These are phyloP conservation scores for Tillus elongatus DNA, from an alignment of 2,888 invertebrate species.

Conservation along the genomic window DNA sequence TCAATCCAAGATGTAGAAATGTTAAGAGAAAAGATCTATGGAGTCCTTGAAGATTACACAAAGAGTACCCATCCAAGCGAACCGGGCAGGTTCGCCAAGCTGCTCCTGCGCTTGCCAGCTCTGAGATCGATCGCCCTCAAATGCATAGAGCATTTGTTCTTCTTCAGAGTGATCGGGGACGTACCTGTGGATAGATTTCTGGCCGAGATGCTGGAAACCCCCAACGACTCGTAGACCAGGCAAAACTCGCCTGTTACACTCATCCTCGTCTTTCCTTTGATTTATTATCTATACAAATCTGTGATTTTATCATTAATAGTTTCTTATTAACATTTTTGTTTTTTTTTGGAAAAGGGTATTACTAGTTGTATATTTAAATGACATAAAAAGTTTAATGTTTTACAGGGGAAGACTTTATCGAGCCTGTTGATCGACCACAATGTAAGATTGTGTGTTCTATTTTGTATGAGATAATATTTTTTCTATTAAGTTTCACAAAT, in stretches of 20 bases:
- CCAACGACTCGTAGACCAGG: conserved; percentile 38
- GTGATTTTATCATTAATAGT: no score
- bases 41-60: conserved; percentile 91
- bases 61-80: conserved; percentile 80
- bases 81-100: conserved; percentile 90
- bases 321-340: background rate
- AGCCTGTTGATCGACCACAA: background rate
- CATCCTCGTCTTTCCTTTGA: conserved; percentile 2
- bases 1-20: conserved; percentile 73
- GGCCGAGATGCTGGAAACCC: conserved; percentile 69
- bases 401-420: background rate
- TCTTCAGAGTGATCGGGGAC: conserved; percentile 85
- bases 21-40: conserved; percentile 90
- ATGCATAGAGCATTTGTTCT: conserved; percentile 90
- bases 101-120: conserved; percentile 80
- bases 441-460: background rate
- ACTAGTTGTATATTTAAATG: background rate
- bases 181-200: conserved; percentile 77
- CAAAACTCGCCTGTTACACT: background rate
- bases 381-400: background rate
- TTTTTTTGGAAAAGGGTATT: conserved; percentile 1
- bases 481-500: no score
- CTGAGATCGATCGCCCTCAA: conserved; percentile 87
- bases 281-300: background rate
- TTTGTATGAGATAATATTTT: conserved; percentile 3